Conservation (phyloP, 2,797 vertebrate species). For the Gymnothorax javanicus region DNA sequence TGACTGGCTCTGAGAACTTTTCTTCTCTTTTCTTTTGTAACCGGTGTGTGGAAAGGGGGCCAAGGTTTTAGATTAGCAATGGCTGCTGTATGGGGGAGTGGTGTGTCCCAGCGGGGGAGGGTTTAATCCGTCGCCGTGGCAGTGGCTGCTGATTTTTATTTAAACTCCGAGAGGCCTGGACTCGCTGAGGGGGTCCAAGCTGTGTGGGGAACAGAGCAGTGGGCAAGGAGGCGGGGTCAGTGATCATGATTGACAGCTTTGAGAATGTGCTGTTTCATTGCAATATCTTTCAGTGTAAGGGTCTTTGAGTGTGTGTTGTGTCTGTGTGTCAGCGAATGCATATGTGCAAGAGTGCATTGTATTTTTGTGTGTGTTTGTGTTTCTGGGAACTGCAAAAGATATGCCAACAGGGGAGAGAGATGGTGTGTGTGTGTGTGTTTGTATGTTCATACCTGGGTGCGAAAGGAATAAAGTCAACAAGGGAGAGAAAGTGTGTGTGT, state of each 20-base stretch:
- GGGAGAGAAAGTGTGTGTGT: too few relatives aligned
- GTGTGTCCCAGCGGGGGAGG: not conserved
- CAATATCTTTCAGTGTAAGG: conserved; percentile 38
- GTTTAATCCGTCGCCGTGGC: not conserved
- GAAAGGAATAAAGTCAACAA: too few relatives aligned
- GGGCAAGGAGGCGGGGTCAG: not conserved
- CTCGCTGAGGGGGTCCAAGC: not conserved
- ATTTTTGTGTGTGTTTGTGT: not conserved
- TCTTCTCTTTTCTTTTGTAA: not conserved
- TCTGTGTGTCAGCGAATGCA: not conserved
- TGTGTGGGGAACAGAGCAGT: not conserved
- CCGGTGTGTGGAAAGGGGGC: conserved; percentile 45
- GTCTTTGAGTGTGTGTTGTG: conserved; percentile 9
- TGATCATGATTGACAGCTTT: not conserved
- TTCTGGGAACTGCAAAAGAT: too few relatives aligned
- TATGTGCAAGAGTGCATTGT: not conserved
- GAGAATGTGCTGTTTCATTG: conserved; percentile 36
- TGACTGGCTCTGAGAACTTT: conserved; percentile 49
- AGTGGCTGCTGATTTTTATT: not conserved
- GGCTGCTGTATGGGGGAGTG: conserved; percentile 28
- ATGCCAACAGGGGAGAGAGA: too few relatives aligned
- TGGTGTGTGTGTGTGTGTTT: not conserved
- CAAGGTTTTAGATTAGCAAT: conserved; percentile 41
- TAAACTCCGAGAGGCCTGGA: not conserved
- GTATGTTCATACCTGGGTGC: not conserved